Conservation (phyloP, 1,140 invertebrate genomes). For the Gryon sp. region DNA sequence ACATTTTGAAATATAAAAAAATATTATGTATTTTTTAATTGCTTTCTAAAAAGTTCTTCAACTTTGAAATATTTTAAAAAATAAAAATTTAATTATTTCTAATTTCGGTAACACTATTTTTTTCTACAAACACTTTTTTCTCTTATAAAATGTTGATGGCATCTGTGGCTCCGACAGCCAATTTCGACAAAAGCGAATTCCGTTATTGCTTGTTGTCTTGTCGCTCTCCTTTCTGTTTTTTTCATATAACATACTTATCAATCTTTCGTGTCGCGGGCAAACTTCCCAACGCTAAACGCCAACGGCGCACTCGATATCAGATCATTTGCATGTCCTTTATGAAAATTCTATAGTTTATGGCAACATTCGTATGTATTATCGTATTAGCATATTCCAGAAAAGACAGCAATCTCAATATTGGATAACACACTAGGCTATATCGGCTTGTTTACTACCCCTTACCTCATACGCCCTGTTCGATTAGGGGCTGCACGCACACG, state of each 20-base stretch:
- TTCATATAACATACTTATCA: constrained; percentile 60
- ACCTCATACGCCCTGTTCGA: constrained; percentile 56
- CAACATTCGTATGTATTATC: constrained; percentile 80
- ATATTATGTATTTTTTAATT: too few relatives aligned
- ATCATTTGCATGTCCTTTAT: constrained; percentile 80
- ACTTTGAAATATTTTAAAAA: too few relatives aligned
- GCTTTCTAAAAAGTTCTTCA: too few relatives aligned
- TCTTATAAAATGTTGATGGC: too few relatives aligned
- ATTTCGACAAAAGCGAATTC: constrained; percentile 57
- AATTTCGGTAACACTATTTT: too few relatives aligned
- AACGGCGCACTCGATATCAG: constrained; percentile 75
- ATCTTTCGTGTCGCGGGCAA: constrained; percentile 58
- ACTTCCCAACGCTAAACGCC: constrained; percentile 52
- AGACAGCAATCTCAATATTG: constrained; percentile 80
- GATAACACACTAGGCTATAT: constrained; percentile 74
- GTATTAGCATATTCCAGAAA: constrained; percentile 79
- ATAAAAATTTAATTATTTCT: too few relatives aligned
- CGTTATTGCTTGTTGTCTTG: constrained; percentile 63
- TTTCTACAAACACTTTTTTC: too few relatives aligned
- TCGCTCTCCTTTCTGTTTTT: constrained; percentile 42
- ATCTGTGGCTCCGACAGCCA: constrained; percentile 41
- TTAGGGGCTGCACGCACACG: constrained; percentile 65
- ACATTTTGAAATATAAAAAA: too few relatives aligned
- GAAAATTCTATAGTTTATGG: constrained; percentile 81
- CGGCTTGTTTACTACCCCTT: constrained; percentile 77